Evolutionary conservation across 1,140 invertebrate genomes (phyloP), one percentile per base, ranked within the genome.

Genomic region (Conus betulinus): DNA sequence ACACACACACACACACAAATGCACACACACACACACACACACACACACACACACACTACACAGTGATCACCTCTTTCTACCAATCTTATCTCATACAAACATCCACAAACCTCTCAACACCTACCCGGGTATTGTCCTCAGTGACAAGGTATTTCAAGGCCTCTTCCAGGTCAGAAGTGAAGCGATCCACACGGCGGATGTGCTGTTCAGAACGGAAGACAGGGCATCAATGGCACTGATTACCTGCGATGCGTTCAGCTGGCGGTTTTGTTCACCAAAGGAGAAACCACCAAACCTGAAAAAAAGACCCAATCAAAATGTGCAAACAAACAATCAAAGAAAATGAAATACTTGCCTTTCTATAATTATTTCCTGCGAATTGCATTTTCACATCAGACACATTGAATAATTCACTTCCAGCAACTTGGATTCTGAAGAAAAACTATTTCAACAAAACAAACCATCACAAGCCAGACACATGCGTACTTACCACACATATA

Each of bases 281-380:
- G 84, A 87, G 82, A 89, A 87, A 53, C 91, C 91, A 94, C 95
- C 89, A 92, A 94, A 96, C 84, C 93, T 94, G 89, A n/a, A 87
- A n/a, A 87, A 52, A 79, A 79, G 27, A 39, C 6, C 20, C 11
- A 71, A 71, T 7, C 15, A 17, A 23, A 20, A n/a, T 20, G 20
- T 20, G 7, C 10, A 13, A 6, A 71, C 15, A 71, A 23, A 71
- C 20, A 15, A 71, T 7, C 55, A 60, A 60, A 60, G 15, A 60
- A 60, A 60, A 60, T 60, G 15, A 60, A 60, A 60, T 60, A 60
- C 57, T 60, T 15, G 8, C 15, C 57, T 15, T 60, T 60, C 57
- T 5, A 39, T 39, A 39, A 39, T 39, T 4, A 8, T 60, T 11
- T 60, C 15, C 57, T 60, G 8, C 57, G 4, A 60, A 60, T 60